Conservation (phyloP, 2,888 invertebrate genomes). For the Xestia c-nigrum region DNA sequence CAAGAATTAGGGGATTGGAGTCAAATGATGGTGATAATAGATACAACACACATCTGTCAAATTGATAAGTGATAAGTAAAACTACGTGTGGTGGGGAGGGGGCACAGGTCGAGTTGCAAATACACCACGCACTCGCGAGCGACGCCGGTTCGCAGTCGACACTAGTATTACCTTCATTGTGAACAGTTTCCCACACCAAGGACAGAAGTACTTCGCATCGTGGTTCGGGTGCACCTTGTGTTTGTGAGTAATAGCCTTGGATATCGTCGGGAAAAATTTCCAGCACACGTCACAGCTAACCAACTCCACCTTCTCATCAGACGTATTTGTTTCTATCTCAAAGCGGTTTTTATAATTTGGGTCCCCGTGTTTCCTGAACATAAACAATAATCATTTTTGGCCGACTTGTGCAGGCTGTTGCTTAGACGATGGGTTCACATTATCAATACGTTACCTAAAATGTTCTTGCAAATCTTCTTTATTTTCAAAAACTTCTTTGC, state of each 20-base stretch:
- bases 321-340: constrained; percentile 70
- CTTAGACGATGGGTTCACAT: constrained; percentile 8
- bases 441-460: constrained; percentile 87
- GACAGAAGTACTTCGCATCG: constrained; percentile 92
- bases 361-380: constrained; percentile 91
- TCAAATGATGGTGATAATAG: constrained; percentile 13
- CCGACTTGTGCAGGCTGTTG: neutral
- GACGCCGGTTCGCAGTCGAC: constrained; percentile 2
- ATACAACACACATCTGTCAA: constrained; percentile 47
- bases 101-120: constrained; percentile 66
- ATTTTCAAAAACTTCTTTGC: constrained; percentile 88
- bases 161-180: constrained; percentile 90
- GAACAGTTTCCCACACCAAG: constrained; percentile 93
- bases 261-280: constrained; percentile 90
- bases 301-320: constrained; percentile 77
- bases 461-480: constrained; percentile 91
- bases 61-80: constrained; percentile 60
- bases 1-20: constrained; percentile 2
- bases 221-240: constrained; percentile 92
- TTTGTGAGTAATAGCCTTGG: constrained; percentile 92
- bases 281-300: constrained; percentile 91
- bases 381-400: constrained; percentile 6
- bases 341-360: constrained; percentile 88
- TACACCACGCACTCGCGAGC: constrained; percentile 26
- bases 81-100: constrained; percentile 66